Evolutionary conservation across 2,888 invertebrate genomes (phyloP), one percentile per base, ranked within the genome.

Genomic region (Falcaria lacertinaria): DNA sequence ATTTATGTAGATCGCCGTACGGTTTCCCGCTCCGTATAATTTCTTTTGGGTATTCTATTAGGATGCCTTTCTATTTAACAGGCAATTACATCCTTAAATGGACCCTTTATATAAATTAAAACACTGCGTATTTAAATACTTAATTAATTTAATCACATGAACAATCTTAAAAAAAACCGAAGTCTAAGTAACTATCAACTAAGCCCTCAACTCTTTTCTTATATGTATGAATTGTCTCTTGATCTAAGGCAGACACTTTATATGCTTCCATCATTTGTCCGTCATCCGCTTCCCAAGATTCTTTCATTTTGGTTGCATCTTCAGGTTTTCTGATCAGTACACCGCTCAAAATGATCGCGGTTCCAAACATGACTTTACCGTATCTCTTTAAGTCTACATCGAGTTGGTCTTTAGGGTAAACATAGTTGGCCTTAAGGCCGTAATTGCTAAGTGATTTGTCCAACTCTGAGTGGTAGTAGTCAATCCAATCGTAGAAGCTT

Each of bases 301-400:
- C 41, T 33, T 45, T 50, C 33, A 65, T 34, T 40, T 57, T 53
- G 0, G 41, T 25, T 1, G 53, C 55, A 34, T 66, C 61, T 32
- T 62, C 57, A 19, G 54, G 25, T 38, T 54, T 52, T 36, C 57
- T 46, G 1, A 57, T 34, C 5, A 51, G 15, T 3, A 57, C 16
- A 35, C 42, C 48, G 4, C 48, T 33, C 4, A 56, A 14, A 1
- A 65, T 7, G 0, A 60, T 4, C 4, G 54, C 39, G 4, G 37
- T 14, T 0, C 48, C 54, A 1, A 65, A 41, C 13, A 37, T 41
- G 0, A 48, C 2, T 47, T 49, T 65, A 0, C 52, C 55, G 39
- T 69, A 62, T 39, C 57, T 60, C 35, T 52, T 60, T 13, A 71
- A 17, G 39, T 72, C 71, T n/a, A 44, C 54, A 17, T 69, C 57